Evolutionary conservation across 1,140 invertebrate species (phyloP).

Genomic region (Heliconius melpomene): DNA sequence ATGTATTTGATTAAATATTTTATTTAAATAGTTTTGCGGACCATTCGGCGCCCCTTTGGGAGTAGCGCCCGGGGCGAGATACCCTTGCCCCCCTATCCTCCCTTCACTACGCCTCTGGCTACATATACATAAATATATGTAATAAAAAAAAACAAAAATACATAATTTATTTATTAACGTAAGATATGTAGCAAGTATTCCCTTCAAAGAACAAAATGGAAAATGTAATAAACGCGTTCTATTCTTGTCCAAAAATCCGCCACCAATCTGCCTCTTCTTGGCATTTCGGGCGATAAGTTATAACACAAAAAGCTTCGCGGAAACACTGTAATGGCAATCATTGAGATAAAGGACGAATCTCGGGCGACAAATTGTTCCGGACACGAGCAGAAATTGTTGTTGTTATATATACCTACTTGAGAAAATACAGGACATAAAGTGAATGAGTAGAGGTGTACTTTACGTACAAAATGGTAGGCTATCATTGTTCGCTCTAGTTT

Average conservation of each 20-base stretch:
- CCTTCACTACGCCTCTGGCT: no score
- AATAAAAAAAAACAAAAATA: no score
- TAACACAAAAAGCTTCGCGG: conserved; percentile 7
- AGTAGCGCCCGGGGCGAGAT: no score
- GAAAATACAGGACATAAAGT: not conserved
- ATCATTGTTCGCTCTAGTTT: not conserved
- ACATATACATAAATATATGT: no score
- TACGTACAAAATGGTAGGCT: not conserved
- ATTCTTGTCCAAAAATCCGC: not conserved
- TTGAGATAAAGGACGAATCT: conserved; percentile 20
- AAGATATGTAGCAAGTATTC: not conserved
- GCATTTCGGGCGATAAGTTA: conserved; percentile 23
- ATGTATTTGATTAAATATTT: no score
- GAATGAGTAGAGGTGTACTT: not conserved
- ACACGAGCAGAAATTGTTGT: not conserved
- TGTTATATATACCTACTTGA: not conserved
- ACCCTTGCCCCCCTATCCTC: no score
- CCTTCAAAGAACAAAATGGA: conserved; percentile 4
- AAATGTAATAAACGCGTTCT: conserved; percentile 1
- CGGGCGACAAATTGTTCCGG: conserved; percentile 18
- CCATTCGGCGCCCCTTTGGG: no score
- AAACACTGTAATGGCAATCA: conserved; percentile 13
- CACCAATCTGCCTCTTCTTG: conserved; percentile 7
- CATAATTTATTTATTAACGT: not conserved
- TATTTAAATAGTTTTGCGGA: no score